Base-by-base conservation (phyloP, 2,797 vertebrate genomes). In the Ispidina lecontei region DNA sequence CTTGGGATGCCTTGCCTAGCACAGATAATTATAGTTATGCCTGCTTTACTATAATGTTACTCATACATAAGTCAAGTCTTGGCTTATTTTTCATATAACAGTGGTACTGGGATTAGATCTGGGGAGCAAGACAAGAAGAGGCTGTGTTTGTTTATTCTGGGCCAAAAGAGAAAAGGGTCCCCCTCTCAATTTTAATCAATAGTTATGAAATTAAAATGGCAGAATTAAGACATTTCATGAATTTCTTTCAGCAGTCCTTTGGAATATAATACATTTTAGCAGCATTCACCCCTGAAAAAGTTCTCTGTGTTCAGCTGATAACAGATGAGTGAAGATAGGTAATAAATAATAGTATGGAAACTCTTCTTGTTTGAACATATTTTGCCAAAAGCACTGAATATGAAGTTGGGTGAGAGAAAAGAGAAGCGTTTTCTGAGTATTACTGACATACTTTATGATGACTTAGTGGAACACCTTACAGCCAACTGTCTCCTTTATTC, bases 321-420 rank as follows among this genome's bases (percentile, higher is more conserved):
- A 88, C 70, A 90, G 63, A 47, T 84, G 60, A 86, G 52, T 65
- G 47, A 81, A 94, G 73, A 55, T 91, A 67, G 62, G 33, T 59
- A 85, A 86, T 90, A 88, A 92, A 81, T 90, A 86, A 86, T 73
- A 78, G 83, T 79, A 78, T 78, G 88, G 63, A 90, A 87, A 86
- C 59, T 62, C 59, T 72, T 87, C 73, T 81, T 95, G 82, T 92
- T 87, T 86, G 79, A 87, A 83, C 58, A 68, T 68, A 39, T 83
- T 92, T 91, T 94, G 76, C 83, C 85, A 86, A 90, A 93, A 92
- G 67, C 79, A 84, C 64, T 59, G 83, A 75, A 41, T 90, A 77
- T 69, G 69, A 76, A 84, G 65, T 77, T 92, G 51, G 51, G 16
- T 21, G 59, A 89, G 31, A 84, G 75, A 62, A 91, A 67, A 41